A percentile compares a stretch with the other conserved stretches of the same genome.
Conservation (phyloP, 2,797 vertebrate species). For the Myotis myotis region DNA sequence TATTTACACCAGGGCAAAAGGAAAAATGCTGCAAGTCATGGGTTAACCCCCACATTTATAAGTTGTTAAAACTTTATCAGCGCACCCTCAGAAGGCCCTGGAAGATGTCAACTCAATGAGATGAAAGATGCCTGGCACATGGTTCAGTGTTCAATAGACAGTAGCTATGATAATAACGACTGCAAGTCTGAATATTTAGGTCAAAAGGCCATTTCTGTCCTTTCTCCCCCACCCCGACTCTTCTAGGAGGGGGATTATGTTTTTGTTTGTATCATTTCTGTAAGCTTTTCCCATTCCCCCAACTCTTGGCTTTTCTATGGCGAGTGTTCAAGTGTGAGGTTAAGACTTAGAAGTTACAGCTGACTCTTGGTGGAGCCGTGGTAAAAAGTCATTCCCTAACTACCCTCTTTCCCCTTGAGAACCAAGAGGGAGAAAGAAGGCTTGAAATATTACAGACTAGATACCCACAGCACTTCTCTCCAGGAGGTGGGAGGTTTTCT, state of each 20-base stretch:
- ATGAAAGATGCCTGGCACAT: not conserved
- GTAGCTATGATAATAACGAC: not conserved
- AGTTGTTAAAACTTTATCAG: not conserved
- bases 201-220: not conserved
- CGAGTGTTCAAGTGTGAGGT: not conserved
- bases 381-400: not conserved
- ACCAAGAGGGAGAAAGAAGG: not conserved
- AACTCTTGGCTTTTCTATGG: not conserved
- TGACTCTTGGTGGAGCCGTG: not conserved
- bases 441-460: not conserved
- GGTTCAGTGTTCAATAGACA: not conserved
- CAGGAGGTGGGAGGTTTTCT: not conserved
- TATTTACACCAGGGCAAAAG: constrained; percentile 5
- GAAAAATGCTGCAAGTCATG: not conserved
- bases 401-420: not conserved
- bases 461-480: not conserved
- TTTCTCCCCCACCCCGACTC: not conserved
- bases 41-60: not conserved
- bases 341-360: not conserved
- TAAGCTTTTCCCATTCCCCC: not conserved
- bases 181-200: constrained; percentile 7
- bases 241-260: not conserved
- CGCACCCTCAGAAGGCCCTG: not conserved
- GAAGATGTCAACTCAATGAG: not conserved
- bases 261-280: constrained; percentile 16